Evolutionary conservation across 2,797 vertebrate genomes (phyloP), one percentile per base, ranked within the genome.

Genomic region (Sylvilagus floridanus): DNA sequence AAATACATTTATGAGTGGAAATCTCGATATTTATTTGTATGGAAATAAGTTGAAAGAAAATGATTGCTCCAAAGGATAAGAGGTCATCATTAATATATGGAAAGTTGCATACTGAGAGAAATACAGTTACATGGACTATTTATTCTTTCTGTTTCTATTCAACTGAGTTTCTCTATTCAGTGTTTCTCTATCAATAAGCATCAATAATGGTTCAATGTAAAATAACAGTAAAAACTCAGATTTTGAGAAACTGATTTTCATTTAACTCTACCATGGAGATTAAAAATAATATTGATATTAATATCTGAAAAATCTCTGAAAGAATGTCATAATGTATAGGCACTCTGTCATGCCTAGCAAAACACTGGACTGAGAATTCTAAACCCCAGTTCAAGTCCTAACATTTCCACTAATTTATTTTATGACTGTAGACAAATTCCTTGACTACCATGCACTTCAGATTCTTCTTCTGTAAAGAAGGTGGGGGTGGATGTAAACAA

Each of bases 281-380:
- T 24, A 88, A 85, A 92, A 83, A 66, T 75, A 63, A 68, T 42
- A 52, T 93, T 76, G 19, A 35, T 85, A 76, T 10, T 69, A 91
- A 37, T 85, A 65, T 73, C 88, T 84, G 68, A 42, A 79, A 30
- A 83, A 73, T 82, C 12, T 77, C 24, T 88, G 47, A 78, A 32
- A 57, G 16, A 30, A 4, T 88, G 2, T 11, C 14, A 8, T 21
- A 24, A 60, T 52, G 11, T 28, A 24, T 22, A 90, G 47, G 4
- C 42, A 60, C 1, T 57, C 60, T 88, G 54, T 13, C 65, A 90
- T 63, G 54, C 42, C 0, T 7, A 54, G 63, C 32, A 57, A 87
- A 91, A 68, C n/a, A 42, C 5, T 21, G 7, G 30, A 69, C 16
- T 47, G 75, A 89, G 17, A 60, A 12, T 65, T 42, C 9, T 75